Evolutionary conservation across 2,888 invertebrate species (phyloP), one percentile per base, ranked within the genome.

Genomic region (Cosmia trapezina): DNA sequence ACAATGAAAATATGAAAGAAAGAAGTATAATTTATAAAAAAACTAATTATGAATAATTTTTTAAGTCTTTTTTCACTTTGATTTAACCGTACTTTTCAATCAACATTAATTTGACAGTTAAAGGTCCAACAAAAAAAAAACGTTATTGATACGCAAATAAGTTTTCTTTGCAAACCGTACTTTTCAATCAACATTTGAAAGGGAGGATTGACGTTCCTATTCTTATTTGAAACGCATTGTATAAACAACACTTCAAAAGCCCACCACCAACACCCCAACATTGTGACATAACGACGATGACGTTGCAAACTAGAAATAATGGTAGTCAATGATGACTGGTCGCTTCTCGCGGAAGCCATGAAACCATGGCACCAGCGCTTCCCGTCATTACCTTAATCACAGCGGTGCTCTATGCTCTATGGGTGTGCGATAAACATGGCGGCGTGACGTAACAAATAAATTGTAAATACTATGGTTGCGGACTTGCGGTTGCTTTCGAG

Each of bases 381-480:
- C 90, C 90, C 87, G 88, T 90, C 90, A 89, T 90, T 90, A 90
- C 43, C 19, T 51, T 82, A 86, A 84, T 86, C 78, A 86, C 63
- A 75, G 67, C 43, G 49, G 78, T 73, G 74, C 70, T 49, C 63
- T 68, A 64, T 81, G 79, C 68, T 53, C 60, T 76, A 80, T 79
- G 70, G 71, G 70, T 64, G 75, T 79, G 63, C 60, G 51, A 68
- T 28, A 57, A 68, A 78, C 62, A 76, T 64, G 66, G 53, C 19
- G 60, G 28, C 49, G 57, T 77, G 70, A 80, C 80, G 70, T 75
- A 59, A 70, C 76, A 9, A 49, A 72, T 82, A 76, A 63, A 84
- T 73, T 78, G 63, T 63, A 63, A 70, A 71, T 80, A 80, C 28
- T 67, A 51, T 54, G 49, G 7, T 47, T 28, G 28, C 28, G 28